Evolutionary conservation across 2,888 invertebrate species (phyloP), one percentile per base, ranked within the genome.

Genomic region (Troides aeacus): DNA sequence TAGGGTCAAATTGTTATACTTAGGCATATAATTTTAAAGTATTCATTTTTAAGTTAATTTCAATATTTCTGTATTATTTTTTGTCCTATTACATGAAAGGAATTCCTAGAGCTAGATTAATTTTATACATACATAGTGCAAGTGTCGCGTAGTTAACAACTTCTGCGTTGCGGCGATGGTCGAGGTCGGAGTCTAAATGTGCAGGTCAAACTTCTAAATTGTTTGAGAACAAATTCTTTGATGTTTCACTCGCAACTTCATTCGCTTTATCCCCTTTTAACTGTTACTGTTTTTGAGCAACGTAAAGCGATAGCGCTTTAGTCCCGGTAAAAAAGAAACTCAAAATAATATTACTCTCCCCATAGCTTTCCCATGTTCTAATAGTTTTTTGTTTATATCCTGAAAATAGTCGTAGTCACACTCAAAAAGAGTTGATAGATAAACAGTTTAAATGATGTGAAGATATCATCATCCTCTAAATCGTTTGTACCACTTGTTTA

Each of bases 211-310:
- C 46, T 46, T 12, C 8, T 1, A 53, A 53, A 53, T 18, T n/a
- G n/a, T 53, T 53, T 53, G n/a, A 53, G n/a, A 53, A 53, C n/a
- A 53, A 53, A 53, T 53, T 53, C 53, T 53, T 53, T n/a, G n/a
- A 18, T n/a, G n/a, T n/a, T 53, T 18, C 18, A 12, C n/a, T 12
- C n/a, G 53, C 53, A 18, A 6, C 18, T 53, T 50, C 18, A 18
- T 15, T 53, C 6, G n/a, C 53, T 53, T n/a, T 53, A 53, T 18
- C 2, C 4, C 6, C 6, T n/a, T n/a, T 53, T 53, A 53, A n/a
- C 2, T 18, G 53, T 53, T 12, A n/a, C 7, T n/a, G 18, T 6
- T 53, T 18, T 53, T 53, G 53, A n/a, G 6, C 2, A 53, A 53
- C 2, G 8, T 53, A 53, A 53, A 18, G 8, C n/a, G 18, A n/a